Evolutionary conservation across 1,140 invertebrate species (phyloP), one percentile per base, ranked within the genome.

Genomic region (Pseudomyrmex gracilis): DNA sequence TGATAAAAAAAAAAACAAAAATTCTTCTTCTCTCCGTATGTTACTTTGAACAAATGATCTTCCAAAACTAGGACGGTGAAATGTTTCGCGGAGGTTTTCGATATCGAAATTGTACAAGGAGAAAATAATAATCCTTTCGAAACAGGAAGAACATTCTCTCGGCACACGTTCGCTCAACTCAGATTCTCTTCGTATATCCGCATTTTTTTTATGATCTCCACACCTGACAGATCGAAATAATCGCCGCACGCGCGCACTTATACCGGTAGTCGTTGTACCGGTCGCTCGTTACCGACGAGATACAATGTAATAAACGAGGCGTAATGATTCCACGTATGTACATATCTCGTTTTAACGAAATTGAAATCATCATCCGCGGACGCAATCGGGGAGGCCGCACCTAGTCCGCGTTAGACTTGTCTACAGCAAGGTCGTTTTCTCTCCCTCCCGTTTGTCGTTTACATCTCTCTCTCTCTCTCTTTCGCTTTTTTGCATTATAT

Each of bases 371-470:
- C 91, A 85, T 88, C 85, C 83, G 82, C 84, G 87, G n/a, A 84
- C 83, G 66, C 77, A 73, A 64, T 68, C 70, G 71, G 20, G n/a
- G n/a, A n/a, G n/a, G 58, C 85, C 90, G 84, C 87, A 77, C 87
- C 90, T 88, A 90, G 78, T 15, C 34, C 34, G 15, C 64, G 51
- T 77, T 86, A 88, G 87, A 82, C 82, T 82, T 80, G 80, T 86
- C 74, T 78, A 64, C 83, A 73, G 80, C 91, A 93, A 93, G 92
- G 92, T 89, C 92, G 91, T 93, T 90, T 66, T 89, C 86, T 82
- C 53, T 73, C 22, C 64, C 49, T 70, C 45, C 34, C 34, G 34
- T 34, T 34, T 34, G 34, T 34, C 34, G 34, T 34, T 34, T 34
- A 34, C 34, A 34, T 2, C 24, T 45, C 43, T 57, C 34, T 43